A percentile compares a stretch with the other conserved stretches of the same genome.
phyloP scores from a whole-genome alignment of 2,113 vertebrate genomes.

The Nymphicus hollandicus region DNA sequence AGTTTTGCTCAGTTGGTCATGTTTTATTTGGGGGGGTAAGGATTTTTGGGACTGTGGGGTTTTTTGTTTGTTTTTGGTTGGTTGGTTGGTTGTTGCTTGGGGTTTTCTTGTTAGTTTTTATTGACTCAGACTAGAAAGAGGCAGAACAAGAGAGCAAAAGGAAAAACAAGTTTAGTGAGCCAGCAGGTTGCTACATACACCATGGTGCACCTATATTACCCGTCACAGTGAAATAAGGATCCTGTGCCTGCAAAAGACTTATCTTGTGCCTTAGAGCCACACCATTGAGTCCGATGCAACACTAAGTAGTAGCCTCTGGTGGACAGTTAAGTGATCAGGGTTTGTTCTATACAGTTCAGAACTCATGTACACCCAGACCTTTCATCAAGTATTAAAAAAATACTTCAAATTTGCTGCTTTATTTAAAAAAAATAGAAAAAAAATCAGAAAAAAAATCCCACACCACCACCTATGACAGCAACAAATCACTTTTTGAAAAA shows the following conservation, averaged over 20 bases:
- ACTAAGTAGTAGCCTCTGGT: background rate
- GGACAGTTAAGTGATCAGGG: background rate
- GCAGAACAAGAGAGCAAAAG: background rate
- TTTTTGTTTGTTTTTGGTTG: background rate
- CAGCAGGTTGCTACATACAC: background rate
- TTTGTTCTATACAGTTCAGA: background rate
- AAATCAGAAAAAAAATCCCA: background rate
- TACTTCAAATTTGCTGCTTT: background rate
- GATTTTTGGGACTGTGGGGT: accelerated
- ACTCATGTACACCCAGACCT: background rate
- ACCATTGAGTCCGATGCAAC: background rate
- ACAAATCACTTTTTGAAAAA: background rate
- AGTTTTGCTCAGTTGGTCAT: background rate
- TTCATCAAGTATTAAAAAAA: background rate
- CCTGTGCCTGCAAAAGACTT: background rate
- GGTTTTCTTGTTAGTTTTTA: background rate
- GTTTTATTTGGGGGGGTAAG: background rate
- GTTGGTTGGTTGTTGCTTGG: background rate
- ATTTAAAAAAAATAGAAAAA: background rate
- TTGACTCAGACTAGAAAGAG: background rate
- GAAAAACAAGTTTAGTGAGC: background rate
- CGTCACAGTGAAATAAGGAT: background rate
- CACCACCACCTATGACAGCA: background rate
- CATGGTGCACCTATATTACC: background rate
- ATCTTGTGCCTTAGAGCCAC: background rate